phyloP scores from a whole-genome alignment of 2,797 vertebrate species.

The Glyptemys insculpta region DNA sequence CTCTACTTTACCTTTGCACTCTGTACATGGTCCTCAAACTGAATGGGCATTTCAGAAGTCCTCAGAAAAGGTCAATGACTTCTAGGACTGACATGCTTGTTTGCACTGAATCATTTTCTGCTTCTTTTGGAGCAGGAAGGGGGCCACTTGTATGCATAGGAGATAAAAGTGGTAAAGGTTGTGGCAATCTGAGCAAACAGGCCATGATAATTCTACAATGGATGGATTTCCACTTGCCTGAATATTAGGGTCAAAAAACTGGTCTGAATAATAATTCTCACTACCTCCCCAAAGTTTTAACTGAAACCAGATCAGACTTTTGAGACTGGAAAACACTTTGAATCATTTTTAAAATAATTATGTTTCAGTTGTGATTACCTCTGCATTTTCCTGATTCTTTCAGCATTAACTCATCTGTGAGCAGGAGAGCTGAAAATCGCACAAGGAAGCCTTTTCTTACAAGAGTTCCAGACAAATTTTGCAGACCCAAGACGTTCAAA shows the following conservation, averaged over 20 bases:
- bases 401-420: neutral
- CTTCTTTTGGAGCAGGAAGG: conserved; percentile 37
- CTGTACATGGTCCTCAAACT: conserved; percentile 16
- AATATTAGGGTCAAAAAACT: neutral
- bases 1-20: conserved; percentile 1
- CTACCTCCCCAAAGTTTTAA: conserved; percentile 10
- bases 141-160: conserved; percentile 8
- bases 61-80: conserved; percentile 62
- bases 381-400: neutral
- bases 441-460: neutral
- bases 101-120: conserved; percentile 62
- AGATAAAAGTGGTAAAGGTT: conserved; percentile 31
- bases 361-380: conserved; percentile 33
- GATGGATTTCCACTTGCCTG: conserved; percentile 33
- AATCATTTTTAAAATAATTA: neutral
- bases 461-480: neutral
- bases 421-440: neutral
- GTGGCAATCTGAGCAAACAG: neutral
- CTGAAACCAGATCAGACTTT: conserved; percentile 31
- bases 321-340: neutral
- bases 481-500: accelerated
- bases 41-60: conserved; percentile 59
- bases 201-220: conserved; percentile 34
- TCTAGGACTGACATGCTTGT: conserved; percentile 57
- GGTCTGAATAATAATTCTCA: neutral